Percentiles rank a stretch among this genome's conserved stretches.
phyloP scores from a whole-genome alignment of 2,113 vertebrate genomes.

The Pseudopodoces humilis region DNA sequence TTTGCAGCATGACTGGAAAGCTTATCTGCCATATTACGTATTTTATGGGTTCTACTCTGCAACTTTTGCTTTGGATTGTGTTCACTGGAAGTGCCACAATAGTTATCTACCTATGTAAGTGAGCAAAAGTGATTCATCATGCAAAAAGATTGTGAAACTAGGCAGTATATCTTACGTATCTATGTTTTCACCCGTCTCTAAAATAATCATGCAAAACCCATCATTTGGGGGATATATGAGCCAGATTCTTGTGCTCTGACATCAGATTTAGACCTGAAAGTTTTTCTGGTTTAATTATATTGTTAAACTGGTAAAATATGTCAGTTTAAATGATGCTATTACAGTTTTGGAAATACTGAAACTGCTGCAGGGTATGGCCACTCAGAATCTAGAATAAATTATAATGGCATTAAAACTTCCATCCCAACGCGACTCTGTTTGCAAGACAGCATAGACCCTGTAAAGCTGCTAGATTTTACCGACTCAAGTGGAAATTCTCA shows the following conservation, averaged over 20 bases:
- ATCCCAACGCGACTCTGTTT: not conserved
- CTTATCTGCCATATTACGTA: not conserved
- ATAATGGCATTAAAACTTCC: not conserved
- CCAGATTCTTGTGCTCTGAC: slow-evolving; percentile 22
- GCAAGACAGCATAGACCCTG: not conserved
- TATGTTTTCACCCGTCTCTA: not conserved
- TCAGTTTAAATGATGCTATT: not conserved
- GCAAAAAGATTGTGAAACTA: slow-evolving; percentile 22
- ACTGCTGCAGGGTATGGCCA: not conserved
- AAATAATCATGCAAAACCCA: not conserved
- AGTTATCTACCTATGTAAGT: not conserved
- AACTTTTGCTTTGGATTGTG: not conserved
- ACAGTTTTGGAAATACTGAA: not conserved
- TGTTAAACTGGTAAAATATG: slow-evolving; percentile 1
- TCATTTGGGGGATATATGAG: slow-evolving; percentile 1
- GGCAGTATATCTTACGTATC: not conserved
- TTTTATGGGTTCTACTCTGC: not conserved
- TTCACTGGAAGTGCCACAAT: not conserved
- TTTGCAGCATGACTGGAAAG: not conserved
- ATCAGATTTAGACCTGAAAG: slow-evolving; percentile 38
- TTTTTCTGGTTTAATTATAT: slow-evolving; percentile 21
- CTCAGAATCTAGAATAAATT: not conserved
- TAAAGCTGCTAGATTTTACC: not conserved
- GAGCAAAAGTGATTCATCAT: slow-evolving; percentile 8
- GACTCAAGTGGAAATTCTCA: not conserved